Conservation (phyloP, 2,113 vertebrate species). For the Stigmatopora argus region DNA sequence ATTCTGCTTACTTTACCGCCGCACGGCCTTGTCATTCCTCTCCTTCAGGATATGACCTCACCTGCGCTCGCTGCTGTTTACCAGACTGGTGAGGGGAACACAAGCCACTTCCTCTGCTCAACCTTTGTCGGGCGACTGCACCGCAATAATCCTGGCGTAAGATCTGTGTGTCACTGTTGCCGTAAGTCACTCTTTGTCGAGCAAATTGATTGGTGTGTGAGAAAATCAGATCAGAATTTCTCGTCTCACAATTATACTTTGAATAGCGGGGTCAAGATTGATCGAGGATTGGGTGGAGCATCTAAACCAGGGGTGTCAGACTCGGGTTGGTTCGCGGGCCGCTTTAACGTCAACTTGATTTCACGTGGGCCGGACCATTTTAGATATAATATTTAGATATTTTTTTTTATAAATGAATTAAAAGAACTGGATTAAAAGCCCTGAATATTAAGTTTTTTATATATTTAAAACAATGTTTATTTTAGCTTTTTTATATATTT, state of each 20-base stretch:
- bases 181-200: slow-evolving; percentile 40
- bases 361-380: no score
- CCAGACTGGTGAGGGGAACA: slow-evolving; percentile 36
- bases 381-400: no score
- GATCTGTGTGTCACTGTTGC: slow-evolving; percentile 21
- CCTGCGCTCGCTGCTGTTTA: slow-evolving; percentile 41
- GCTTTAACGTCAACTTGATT: no score
- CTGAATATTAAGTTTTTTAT: no score
- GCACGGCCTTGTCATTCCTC: background rate
- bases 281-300: no score
- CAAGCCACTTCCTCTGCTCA: slow-evolving; percentile 57
- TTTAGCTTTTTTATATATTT: no score
- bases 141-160: slow-evolving; percentile 28
- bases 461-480: no score
- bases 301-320: no score
- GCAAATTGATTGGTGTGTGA: slow-evolving; percentile 34
- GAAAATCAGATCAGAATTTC: slow-evolving; percentile 23
- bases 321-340: no score
- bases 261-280: no score
- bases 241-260: background rate
- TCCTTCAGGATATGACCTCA: slow-evolving; percentile 37
- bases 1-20: background rate
- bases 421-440: no score
- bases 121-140: slow-evolving; percentile 37
- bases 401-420: no score